Percentiles rank a stretch among this genome's conserved stretches.
Conservation (phyloP, 2,888 invertebrate species). For the Eupithecia centaureata region DNA sequence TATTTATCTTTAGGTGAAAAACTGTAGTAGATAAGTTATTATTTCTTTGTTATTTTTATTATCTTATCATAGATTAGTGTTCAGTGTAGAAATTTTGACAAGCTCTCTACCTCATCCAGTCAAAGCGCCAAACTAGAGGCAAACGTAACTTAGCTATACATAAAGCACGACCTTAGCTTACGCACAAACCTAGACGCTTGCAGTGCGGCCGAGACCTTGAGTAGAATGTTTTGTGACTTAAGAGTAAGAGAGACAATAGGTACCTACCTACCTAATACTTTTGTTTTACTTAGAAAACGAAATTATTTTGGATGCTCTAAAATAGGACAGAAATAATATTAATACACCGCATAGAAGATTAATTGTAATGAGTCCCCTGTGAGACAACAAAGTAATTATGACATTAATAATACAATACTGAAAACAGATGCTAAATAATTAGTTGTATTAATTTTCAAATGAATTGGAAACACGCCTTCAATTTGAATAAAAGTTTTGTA, state of each 20-base stretch:
- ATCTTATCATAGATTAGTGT: no score
- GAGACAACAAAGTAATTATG: slow-evolving; percentile 1
- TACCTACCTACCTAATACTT: no score
- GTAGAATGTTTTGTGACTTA: neutral
- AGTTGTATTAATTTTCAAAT: neutral
- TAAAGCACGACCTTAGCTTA: neutral
- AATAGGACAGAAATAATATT: neutral
- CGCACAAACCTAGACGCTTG: neutral
- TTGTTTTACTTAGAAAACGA: neutral
- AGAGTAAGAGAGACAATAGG: no score
- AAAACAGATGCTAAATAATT: neutral
- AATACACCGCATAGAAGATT: slow-evolving; percentile 3
- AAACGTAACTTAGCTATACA: neutral
- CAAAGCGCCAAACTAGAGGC: no score
- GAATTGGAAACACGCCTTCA: neutral
- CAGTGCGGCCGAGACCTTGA: neutral
- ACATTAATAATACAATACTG: neutral
- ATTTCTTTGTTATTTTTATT: no score
- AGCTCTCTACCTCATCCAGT: no score
- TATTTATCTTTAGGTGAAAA: no score
- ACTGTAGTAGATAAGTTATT: no score
- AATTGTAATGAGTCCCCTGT: slow-evolving; percentile 5
- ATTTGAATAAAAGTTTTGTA: neutral
- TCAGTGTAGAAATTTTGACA: no score
- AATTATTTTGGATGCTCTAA: neutral